Percentiles rank a stretch among this genome's conserved stretches.
These are phyloP conservation scores for Spilosoma lubricipeda DNA, from an alignment of 2,888 invertebrate species.

Conservation along the genomic window DNA sequence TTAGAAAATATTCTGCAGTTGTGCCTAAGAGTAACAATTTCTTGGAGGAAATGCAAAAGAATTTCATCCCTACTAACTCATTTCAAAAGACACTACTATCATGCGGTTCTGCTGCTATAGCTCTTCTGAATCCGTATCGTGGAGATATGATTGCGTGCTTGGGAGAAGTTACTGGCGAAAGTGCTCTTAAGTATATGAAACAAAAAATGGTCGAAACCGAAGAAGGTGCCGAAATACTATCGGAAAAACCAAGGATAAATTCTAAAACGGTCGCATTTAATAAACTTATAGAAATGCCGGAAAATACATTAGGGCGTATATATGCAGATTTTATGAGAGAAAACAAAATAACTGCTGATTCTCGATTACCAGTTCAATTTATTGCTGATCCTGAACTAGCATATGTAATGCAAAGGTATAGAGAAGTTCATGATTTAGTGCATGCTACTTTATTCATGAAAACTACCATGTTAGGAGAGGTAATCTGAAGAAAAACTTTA, in stretches of 20 bases:
- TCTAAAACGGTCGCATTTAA: slow-evolving; percentile 92
- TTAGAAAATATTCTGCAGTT: slow-evolving; percentile 54
- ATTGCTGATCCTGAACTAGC: slow-evolving; percentile 95
- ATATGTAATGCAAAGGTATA: slow-evolving; percentile 98
- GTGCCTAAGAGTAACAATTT: slow-evolving; percentile 75
- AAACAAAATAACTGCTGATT: slow-evolving; percentile 97
- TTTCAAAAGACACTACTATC: slow-evolving; percentile 93
- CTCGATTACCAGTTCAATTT: slow-evolving; percentile 95
- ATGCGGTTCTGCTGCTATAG: slow-evolving; percentile 94
- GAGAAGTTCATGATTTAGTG: slow-evolving; percentile 98
- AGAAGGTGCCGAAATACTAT: slow-evolving; percentile 92
- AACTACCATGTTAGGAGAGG: slow-evolving; percentile 95
- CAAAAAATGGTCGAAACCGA: slow-evolving; percentile 90
- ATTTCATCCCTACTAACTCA: slow-evolving; percentile 88
- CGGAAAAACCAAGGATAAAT: slow-evolving; percentile 94
- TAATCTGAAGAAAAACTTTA: slow-evolving; percentile 53
- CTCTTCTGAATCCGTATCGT: slow-evolving; percentile 92
- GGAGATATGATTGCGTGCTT: slow-evolving; percentile 98
- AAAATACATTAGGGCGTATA: slow-evolving; percentile 93
- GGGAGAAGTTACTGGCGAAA: slow-evolving; percentile 95
- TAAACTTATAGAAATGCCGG: slow-evolving; percentile 89
- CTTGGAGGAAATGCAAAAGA: slow-evolving; percentile 86
- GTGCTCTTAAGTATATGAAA: slow-evolving; percentile 90
- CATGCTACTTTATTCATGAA: slow-evolving; percentile 97
- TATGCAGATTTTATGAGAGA: slow-evolving; percentile 94